Conservation (phyloP, 2,888 invertebrate genomes). For the Chromoteleia sp. region DNA sequence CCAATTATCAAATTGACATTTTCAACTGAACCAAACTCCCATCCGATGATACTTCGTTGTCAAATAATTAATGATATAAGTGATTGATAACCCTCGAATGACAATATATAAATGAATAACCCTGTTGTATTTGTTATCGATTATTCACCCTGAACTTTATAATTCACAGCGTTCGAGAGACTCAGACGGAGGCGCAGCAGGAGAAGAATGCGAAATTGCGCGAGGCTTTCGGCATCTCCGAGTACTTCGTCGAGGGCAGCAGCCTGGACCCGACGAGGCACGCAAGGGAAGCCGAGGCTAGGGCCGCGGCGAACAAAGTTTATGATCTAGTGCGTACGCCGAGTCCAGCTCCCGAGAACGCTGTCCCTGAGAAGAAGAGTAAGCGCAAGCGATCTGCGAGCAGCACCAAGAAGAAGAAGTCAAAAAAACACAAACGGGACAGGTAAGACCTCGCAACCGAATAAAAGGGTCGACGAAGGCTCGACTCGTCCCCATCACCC, state of each 20-base stretch:
- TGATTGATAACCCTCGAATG: not conserved
- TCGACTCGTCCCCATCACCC: slow-evolving; percentile 73
- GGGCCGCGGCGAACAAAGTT: slow-evolving; percentile 85
- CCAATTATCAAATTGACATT: not conserved
- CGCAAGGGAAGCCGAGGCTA: slow-evolving; percentile 87
- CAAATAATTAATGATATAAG: not conserved
- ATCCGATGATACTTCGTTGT: not conserved
- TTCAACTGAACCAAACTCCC: not conserved
- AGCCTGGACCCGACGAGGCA: slow-evolving; percentile 94
- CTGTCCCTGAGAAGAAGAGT: slow-evolving; percentile 80
- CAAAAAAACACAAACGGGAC: slow-evolving; percentile 88
- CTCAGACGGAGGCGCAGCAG: slow-evolving; percentile 98
- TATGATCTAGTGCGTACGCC: slow-evolving; percentile 93
- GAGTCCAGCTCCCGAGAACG: slow-evolving; percentile 84
- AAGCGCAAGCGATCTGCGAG: slow-evolving; percentile 84
- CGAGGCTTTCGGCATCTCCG: slow-evolving; percentile 97
- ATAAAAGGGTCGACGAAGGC: slow-evolving; percentile 79
- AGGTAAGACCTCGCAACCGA: slow-evolving; percentile 87
- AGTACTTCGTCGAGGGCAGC: slow-evolving; percentile 96
- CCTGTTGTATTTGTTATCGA: not conserved
- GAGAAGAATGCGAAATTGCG: slow-evolving; percentile 97
- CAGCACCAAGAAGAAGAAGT: slow-evolving; percentile 89
- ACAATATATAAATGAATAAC: not conserved
- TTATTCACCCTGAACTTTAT: not conserved
- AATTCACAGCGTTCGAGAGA: slow-evolving; percentile 93